phyloP scores from a whole-genome alignment of 1,140 invertebrate species.

The Pomacea maculata region DNA sequence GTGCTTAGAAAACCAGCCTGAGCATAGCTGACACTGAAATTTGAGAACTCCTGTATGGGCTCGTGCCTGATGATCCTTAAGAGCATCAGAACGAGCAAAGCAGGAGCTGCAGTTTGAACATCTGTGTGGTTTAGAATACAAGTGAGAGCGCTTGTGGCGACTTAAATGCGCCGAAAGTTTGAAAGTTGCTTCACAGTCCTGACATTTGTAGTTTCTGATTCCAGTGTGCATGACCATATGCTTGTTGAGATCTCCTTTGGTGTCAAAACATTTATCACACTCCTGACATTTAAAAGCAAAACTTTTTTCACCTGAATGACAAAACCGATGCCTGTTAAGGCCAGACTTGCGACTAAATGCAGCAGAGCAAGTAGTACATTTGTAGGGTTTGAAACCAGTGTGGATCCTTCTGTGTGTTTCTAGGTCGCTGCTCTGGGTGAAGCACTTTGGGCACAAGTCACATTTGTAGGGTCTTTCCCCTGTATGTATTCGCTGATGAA shows the following conservation, averaged over 20 bases:
- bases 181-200: neutral
- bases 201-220: neutral
- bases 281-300: neutral
- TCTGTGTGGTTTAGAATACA: no score
- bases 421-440: constrained; percentile 14
- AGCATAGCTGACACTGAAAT: no score
- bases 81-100: no score
- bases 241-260: neutral
- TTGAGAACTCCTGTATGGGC: no score
- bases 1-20: no score
- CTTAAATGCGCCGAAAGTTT: no score
- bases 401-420: constrained; percentile 11
- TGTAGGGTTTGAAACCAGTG: constrained; percentile 16
- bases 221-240: neutral
- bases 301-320: no score
- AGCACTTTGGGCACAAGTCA: constrained; percentile 16
- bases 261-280: neutral
- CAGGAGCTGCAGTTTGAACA: no score
- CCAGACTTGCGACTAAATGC: constrained; percentile 2
- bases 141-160: no score
- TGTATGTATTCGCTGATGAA: no score
- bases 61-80: no score
- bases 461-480: constrained; percentile 1
- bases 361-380: constrained; percentile 14
- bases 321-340: neutral